phyloP scores from a whole-genome alignment of 2,797 vertebrate genomes.

The Delichon dasypus region DNA sequence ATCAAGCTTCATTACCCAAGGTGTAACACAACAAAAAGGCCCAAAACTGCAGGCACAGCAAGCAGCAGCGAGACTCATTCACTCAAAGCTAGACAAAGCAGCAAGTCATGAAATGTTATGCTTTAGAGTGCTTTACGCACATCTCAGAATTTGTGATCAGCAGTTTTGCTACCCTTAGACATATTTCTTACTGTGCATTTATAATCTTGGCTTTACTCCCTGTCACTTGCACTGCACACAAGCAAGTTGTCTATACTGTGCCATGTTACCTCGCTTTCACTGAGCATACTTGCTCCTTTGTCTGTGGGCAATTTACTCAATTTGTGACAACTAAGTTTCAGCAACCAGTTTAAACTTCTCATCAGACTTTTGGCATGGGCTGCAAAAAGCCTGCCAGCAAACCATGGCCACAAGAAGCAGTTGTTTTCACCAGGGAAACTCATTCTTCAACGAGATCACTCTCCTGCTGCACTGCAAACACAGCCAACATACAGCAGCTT shows the following conservation, averaged over 20 bases:
- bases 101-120: not conserved
- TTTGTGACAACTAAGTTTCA: conserved; percentile 38
- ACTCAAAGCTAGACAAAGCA: not conserved
- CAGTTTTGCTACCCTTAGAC: not conserved
- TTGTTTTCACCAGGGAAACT: conserved; percentile 10
- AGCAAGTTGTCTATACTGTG: not conserved
- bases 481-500: conserved; percentile 10
- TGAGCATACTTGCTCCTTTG: conserved; percentile 30
- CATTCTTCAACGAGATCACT: not conserved
- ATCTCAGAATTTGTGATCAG: not conserved
- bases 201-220: not conserved
- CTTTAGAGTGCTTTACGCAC: not conserved
- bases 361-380: conserved; percentile 11
- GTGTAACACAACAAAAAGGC: not conserved
- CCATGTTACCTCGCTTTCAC: not conserved
- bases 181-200: not conserved
- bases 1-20: not conserved
- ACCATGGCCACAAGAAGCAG: conserved; percentile 35
- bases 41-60: not conserved
- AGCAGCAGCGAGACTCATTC: not conserved
- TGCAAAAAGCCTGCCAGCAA: conserved; percentile 39
- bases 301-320: conserved; percentile 34
- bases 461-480: not conserved
- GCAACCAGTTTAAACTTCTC: conserved; percentile 32
- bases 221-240: not conserved